phyloP scores from a whole-genome alignment of 2,113 vertebrate species.

The Larimichthys polyactis region DNA sequence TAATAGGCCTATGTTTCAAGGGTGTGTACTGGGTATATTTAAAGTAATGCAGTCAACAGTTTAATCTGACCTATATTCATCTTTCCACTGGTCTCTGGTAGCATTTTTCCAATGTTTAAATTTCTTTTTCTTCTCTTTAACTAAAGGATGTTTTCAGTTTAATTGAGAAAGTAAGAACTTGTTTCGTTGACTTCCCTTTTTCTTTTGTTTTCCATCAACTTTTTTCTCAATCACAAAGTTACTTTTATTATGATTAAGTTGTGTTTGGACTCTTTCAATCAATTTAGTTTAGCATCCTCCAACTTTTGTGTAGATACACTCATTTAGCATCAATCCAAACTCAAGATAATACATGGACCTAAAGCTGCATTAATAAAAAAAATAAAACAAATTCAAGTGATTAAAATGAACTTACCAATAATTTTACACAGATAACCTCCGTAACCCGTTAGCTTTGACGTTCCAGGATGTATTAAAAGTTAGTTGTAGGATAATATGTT shows the following conservation, averaged over 20 bases:
- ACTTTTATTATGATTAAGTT: not conserved
- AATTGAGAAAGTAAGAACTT: not conserved
- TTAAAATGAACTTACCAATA: constrained; percentile 48
- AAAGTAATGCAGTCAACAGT: not conserved
- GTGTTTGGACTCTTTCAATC: not conserved
- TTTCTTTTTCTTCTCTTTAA: not conserved
- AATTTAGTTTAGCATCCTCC: not conserved
- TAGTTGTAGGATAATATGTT: not conserved
- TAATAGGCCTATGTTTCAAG: not conserved
- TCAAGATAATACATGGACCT: not conserved
- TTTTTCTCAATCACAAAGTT: not conserved
- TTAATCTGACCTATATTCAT: not conserved
- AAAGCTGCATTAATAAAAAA: not conserved
- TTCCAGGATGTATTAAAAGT: not conserved
- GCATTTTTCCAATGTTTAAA: not conserved
- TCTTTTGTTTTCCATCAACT: not conserved
- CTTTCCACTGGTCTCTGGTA: not conserved
- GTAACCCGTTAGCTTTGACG: not conserved
- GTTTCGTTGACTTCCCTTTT: not conserved
- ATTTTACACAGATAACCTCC: not conserved
- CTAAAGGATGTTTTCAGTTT: not conserved
- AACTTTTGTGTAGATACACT: not conserved
- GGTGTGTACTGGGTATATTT: not conserved
- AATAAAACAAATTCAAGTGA: not conserved
- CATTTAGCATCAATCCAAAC: not conserved